phyloP scores from a whole-genome alignment of 2,797 vertebrate genomes.

The Neosilurus hyrtlii region DNA sequence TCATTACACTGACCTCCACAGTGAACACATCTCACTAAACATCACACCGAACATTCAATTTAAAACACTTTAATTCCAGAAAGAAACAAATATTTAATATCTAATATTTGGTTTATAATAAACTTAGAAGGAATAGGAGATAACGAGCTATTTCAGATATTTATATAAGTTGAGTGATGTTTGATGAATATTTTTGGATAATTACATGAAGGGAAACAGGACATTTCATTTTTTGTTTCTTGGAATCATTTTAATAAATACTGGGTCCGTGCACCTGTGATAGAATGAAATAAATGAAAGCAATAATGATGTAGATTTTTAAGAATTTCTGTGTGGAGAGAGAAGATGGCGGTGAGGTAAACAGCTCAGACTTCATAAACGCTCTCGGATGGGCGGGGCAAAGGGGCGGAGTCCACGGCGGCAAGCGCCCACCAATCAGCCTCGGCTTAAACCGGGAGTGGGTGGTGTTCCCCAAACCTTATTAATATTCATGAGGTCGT shows the following conservation, averaged over 20 bases:
- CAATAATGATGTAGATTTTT: no score
- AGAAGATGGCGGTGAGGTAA: background rate
- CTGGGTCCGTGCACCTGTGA: background rate
- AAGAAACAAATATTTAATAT: no score
- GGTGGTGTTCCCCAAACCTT: background rate
- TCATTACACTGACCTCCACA: no score
- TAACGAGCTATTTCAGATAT: no score
- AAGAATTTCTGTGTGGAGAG: background rate
- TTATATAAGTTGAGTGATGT: no score
- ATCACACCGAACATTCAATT: no score
- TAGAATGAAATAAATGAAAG: background rate
- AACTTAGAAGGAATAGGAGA: no score
- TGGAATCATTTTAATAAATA: background rate
- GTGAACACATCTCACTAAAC: no score
- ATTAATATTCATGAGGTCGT: conserved; percentile 20
- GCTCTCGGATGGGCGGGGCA: background rate
- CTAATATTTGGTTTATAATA: no score
- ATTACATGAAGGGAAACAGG: background rate
- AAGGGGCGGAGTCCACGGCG: background rate
- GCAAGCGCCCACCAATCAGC: conserved; percentile 2
- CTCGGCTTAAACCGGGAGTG: no score
- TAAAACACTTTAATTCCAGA: no score
- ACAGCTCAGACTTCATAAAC: background rate
- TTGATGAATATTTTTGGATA: no score
- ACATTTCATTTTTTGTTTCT: background rate